A percentile compares a stretch with the other conserved stretches of the same genome.
These are phyloP conservation scores for Cynaeus angustus DNA, from an alignment of 2,888 invertebrate species.

Conservation along the genomic window DNA sequence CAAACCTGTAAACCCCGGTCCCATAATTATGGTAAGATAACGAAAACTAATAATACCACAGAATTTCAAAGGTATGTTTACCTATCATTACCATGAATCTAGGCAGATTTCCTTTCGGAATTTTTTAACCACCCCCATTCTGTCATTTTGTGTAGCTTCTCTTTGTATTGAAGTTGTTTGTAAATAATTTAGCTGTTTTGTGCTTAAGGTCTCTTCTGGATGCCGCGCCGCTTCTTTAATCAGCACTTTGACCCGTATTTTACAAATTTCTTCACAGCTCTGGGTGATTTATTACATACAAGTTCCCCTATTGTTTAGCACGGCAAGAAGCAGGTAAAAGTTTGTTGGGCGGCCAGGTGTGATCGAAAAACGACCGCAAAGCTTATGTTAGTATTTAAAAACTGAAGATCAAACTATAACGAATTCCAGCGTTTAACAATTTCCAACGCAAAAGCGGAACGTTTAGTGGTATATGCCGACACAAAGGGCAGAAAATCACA, in stretches of 20 bases:
- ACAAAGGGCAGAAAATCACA: slow-evolving; percentile 1
- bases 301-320: slow-evolving; percentile 69
- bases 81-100: slow-evolving; percentile 19
- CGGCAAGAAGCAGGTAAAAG: slow-evolving; percentile 65
- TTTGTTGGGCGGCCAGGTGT: slow-evolving; percentile 66
- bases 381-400: slow-evolving; percentile 60
- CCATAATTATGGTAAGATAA: too few species aligned
- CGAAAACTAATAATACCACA: too few species aligned
- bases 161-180: slow-evolving; percentile 48
- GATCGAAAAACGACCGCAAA: slow-evolving; percentile 62
- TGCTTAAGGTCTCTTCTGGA: slow-evolving; percentile 58
- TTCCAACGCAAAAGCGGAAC: slow-evolving; percentile 36
- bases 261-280: slow-evolving; percentile 70
- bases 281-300: slow-evolving; percentile 71
- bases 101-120: slow-evolving; percentile 23
- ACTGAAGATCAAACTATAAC: slow-evolving; percentile 64
- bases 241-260: slow-evolving; percentile 70
- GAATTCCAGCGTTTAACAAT: slow-evolving; percentile 62
- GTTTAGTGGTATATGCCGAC: slow-evolving; percentile 7
- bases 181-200: slow-evolving; percentile 54
- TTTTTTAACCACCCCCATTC: slow-evolving; percentile 41
- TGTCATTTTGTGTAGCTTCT: slow-evolving; percentile 41
- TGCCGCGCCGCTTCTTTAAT: slow-evolving; percentile 68
- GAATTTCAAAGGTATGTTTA: slow-evolving; percentile 14
- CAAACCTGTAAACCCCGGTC: too few species aligned